Base-by-base conservation (phyloP, 2,888 invertebrate species). In the Thera obeliscata region DNA sequence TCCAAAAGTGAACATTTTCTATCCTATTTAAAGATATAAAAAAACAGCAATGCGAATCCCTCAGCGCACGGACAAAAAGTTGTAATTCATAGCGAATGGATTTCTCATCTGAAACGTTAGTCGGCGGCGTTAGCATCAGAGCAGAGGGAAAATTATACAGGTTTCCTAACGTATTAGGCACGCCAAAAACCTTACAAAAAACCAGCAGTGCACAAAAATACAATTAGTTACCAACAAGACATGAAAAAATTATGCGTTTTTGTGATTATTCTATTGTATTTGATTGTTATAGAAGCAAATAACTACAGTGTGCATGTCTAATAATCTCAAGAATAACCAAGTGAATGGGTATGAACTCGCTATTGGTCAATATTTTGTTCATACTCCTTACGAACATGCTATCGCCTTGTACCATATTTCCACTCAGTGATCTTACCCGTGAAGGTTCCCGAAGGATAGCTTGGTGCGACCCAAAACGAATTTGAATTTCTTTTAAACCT, bases 51-150 rank as follows among this genome's bases (percentile, higher is more conserved):
- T 46, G 67, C 33, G 60, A 56, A 38, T 48, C 65, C 69, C 58
- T 41, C 58, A 56, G 69, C 58, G 64, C 56, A 38, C 60, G 63
- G 63, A 71, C 67, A 72, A 70, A 71, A 74, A 81, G 81, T 78
- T 77, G 78, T 80, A 78, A 78, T 75, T 78, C 71, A 74, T 75
- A 66, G 56, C 77, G 77, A 81, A 84, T 83, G 78, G 81, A 84
- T 86, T 81, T 84, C 81, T 82, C 83, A 86, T 85, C 79, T 81
- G 78, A 74, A 77, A 78, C 74, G 85, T 78, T 76, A 83, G 84
- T 84, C 78, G 79, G 70, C 70, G 75, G 76, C 74, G 74, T 75
- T 76, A 73, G 70, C 63, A 36, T 38, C 71, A 61, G 63, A 69
- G 66, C 71, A 61, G 63, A 69, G 66, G 8, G n/a, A 60, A 0